phyloP scores from a whole-genome alignment of 2,797 vertebrate genomes.

The Sebastes variabilis region DNA sequence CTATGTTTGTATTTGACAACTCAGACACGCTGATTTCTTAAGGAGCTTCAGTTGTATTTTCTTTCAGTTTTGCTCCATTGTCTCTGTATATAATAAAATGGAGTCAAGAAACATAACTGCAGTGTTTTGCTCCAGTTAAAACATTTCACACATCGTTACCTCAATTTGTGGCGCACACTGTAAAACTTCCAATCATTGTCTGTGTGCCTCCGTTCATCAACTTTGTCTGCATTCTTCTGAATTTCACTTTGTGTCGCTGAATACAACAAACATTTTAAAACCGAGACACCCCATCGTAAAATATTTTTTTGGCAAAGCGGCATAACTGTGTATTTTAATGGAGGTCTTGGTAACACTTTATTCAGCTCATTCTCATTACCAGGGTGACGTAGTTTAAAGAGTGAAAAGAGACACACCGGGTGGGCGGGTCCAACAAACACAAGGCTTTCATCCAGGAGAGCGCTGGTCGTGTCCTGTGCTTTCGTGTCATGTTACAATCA shows the following conservation, averaged over 20 bases:
- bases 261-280: neutral
- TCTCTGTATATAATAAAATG: neutral
- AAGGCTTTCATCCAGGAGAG: fast-evolving
- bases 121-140: neutral
- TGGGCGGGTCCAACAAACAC: too few species aligned
- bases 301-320: too few species aligned
- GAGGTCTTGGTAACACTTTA: neutral
- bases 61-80: neutral
- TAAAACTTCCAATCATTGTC: neutral
- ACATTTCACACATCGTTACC: neutral
- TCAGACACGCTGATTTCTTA: neutral
- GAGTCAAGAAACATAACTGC: neutral
- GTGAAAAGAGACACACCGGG: too few species aligned
- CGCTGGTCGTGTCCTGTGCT: too few species aligned
- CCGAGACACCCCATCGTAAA: neutral
- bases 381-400: too few species aligned
- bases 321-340: neutral
- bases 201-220: neutral
- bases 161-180: neutral
- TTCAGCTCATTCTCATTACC: neutral
- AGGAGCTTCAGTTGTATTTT: neutral
- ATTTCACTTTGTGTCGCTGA: neutral
- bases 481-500: too few species aligned
- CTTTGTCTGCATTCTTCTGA: neutral
- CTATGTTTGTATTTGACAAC: neutral